Conservation (phyloP, 1,140 invertebrate genomes). For the Bradysia coprophila region DNA sequence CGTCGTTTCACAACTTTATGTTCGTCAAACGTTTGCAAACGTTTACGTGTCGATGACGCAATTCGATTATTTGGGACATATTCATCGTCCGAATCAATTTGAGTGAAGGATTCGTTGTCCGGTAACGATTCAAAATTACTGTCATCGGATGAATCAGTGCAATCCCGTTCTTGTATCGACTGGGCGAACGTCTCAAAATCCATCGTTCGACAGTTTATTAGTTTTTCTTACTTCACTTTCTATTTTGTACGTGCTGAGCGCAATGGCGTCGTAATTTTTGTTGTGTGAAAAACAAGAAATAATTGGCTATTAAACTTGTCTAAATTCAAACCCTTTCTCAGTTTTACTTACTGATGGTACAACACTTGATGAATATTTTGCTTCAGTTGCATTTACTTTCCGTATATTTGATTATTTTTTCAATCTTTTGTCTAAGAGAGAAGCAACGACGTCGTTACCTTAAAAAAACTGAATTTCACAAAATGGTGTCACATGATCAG, state of each 20-base stretch:
- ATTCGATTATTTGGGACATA: background rate
- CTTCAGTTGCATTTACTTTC: no score
- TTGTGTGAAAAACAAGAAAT: conserved; percentile 1
- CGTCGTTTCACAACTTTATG: background rate
- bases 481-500: no score
- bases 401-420: no score
- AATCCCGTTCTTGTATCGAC: background rate
- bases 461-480: no score
- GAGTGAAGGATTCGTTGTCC: background rate
- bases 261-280: background rate
- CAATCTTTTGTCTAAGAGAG: no score
- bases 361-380: no score
- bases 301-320: conserved; percentile 1
- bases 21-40: background rate
- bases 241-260: background rate
- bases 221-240: background rate
- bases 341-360: background rate
- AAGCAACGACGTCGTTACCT: no score
- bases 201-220: no score
- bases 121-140: background rate
- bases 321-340: background rate
- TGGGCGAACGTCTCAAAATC: background rate
- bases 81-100: background rate
- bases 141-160: background rate
- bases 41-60: background rate